phyloP scores from a whole-genome alignment of 1,140 invertebrate species.

The Hypsibius dujardini region DNA sequence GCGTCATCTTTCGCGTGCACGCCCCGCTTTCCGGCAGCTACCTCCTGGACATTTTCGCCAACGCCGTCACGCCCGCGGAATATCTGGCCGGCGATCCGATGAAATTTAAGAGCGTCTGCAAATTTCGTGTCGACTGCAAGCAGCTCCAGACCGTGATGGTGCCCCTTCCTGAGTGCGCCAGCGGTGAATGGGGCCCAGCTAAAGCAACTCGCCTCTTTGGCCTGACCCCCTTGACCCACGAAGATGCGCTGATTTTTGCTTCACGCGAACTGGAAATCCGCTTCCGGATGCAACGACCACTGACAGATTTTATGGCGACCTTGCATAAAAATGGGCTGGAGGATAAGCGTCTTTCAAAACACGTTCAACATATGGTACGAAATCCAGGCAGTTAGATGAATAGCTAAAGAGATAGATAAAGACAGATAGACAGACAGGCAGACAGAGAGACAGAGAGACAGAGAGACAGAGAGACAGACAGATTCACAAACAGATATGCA shows the following conservation, averaged over 20 bases:
- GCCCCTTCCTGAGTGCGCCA: conserved; percentile 88
- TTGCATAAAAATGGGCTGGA: conserved; percentile 88
- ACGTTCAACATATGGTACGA: conserved; percentile 63
- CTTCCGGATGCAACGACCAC: conserved; percentile 76
- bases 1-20: conserved; percentile 79
- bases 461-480: too few relatives aligned
- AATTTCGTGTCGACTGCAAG: conserved; percentile 90
- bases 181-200: conserved; percentile 96
- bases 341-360: conserved; percentile 72
- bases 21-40: conserved; percentile 81
- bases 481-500: too few relatives aligned
- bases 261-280: conserved; percentile 65
- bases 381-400: too few relatives aligned
- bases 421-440: too few relatives aligned
- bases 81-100: conserved; percentile 90
- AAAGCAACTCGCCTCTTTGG: conserved; percentile 71
- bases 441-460: too few relatives aligned
- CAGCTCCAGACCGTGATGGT: conserved; percentile 88
- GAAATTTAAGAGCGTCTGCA: conserved; percentile 98
- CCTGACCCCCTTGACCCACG: conserved; percentile 41
- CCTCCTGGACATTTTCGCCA: conserved; percentile 90
- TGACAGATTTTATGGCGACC: conserved; percentile 93
- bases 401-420: too few relatives aligned
- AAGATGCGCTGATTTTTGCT: conserved; percentile 74
- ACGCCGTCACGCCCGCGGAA: conserved; percentile 84